Conservation (phyloP, 2,888 invertebrate species). For the Hydroisotoma schaefferi region DNA sequence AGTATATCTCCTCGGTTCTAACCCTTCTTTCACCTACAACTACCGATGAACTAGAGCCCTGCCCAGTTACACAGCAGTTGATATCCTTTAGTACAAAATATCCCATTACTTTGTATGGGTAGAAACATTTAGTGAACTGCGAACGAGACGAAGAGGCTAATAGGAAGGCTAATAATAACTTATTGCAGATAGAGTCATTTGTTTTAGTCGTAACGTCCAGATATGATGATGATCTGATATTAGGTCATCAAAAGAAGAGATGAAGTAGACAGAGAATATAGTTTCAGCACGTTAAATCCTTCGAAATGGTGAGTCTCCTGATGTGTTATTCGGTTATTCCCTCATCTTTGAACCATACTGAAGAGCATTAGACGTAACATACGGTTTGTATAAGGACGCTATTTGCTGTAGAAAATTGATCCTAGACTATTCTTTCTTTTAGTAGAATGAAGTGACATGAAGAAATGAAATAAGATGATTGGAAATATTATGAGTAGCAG, state of each 20-base stretch:
- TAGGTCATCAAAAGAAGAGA: slow-evolving; percentile 5
- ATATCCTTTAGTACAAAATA: too few species aligned
- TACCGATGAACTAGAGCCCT: too few species aligned
- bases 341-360: too few species aligned
- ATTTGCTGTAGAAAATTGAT: slow-evolving; percentile 13
- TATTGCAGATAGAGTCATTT: slow-evolving; percentile 16
- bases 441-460: slow-evolving; percentile 12
- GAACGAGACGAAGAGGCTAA: background rate
- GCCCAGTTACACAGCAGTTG: too few species aligned
- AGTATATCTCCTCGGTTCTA: too few species aligned
- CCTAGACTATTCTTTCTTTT: background rate
- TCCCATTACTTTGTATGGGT: too few species aligned
- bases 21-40: too few species aligned
- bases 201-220: slow-evolving; percentile 17
- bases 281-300: background rate
- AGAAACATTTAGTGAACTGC: background rate
- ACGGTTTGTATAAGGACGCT: slow-evolving; percentile 2
- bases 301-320: background rate
- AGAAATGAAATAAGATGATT: slow-evolving; percentile 18
- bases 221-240: slow-evolving; percentile 14
- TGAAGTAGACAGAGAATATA: background rate
- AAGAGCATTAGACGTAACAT: too few species aligned
- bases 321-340: background rate
- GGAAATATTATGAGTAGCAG: slow-evolving; percentile 1
- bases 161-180: slow-evolving; percentile 2